Evolutionary conservation across 2,888 invertebrate genomes (phyloP).

Genomic region (Ischnus inquisitorius): DNA sequence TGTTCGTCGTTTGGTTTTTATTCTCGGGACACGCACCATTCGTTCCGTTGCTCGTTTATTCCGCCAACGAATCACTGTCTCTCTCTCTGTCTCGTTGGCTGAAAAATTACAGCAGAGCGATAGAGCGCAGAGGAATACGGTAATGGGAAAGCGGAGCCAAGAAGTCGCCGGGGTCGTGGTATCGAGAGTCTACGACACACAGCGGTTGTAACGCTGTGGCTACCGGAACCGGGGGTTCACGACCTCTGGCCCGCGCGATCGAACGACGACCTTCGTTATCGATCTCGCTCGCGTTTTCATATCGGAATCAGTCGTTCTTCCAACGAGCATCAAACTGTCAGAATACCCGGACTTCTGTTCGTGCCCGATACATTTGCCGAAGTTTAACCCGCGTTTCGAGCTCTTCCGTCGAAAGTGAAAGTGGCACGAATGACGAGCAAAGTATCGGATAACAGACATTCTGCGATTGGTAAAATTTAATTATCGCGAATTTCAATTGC

Average conservation of each 20-base stretch:
- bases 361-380: background rate
- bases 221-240: slow-evolving; percentile 70
- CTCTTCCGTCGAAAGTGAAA: slow-evolving; percentile 2
- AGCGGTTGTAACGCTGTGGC: slow-evolving; percentile 24
- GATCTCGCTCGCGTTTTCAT: slow-evolving; percentile 47
- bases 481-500: background rate
- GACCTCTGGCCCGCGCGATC: slow-evolving; percentile 66
- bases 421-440: background rate
- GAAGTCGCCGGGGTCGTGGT: slow-evolving; percentile 53
- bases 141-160: slow-evolving; percentile 62
- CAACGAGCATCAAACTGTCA: slow-evolving; percentile 9
- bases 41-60: slow-evolving; percentile 35
- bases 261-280: slow-evolving; percentile 65
- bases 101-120: slow-evolving; percentile 5
- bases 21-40: slow-evolving; percentile 49
- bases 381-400: background rate
- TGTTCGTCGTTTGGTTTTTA: slow-evolving; percentile 49
- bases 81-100: background rate
- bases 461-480: background rate
- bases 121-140: slow-evolving; percentile 48
- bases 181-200: slow-evolving; percentile 40
- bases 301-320: slow-evolving; percentile 31
- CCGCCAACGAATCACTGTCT: slow-evolving; percentile 5
- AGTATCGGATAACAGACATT: no score
- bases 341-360: background rate